Conservation (phyloP, 1,140 invertebrate species). For the Elysia chlorotica region DNA sequence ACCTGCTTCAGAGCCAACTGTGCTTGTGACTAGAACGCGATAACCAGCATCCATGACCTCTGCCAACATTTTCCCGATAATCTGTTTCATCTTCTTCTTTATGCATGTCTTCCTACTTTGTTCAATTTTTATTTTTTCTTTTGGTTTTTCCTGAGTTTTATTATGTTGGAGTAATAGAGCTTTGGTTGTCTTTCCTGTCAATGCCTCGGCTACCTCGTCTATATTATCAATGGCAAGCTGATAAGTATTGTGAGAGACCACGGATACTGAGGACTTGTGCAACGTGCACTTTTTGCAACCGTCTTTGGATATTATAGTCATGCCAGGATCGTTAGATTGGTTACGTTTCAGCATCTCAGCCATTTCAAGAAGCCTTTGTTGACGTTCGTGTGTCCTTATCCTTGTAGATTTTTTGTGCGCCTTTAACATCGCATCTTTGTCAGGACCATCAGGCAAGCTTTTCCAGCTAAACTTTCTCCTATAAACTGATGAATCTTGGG, state of each 20-base stretch:
- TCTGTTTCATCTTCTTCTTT: slow-evolving; percentile 19
- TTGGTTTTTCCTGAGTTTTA: slow-evolving; percentile 7
- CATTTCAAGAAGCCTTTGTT: slow-evolving; percentile 18
- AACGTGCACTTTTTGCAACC: slow-evolving; percentile 10
- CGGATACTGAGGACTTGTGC: slow-evolving; percentile 14
- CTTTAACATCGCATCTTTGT: slow-evolving; percentile 10
- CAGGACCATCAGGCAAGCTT: slow-evolving; percentile 6
- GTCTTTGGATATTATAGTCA: slow-evolving; percentile 8
- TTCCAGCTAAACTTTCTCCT: slow-evolving; percentile 6
- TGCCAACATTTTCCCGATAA: slow-evolving; percentile 6
- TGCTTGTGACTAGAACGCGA: slow-evolving; percentile 17
- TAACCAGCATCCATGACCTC: slow-evolving; percentile 21
- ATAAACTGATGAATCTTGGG: background rate
- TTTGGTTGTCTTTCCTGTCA: slow-evolving; percentile 13
- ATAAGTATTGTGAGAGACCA: slow-evolving; percentile 16
- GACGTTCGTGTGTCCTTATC: slow-evolving; percentile 16
- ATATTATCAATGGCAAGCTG: slow-evolving; percentile 15
- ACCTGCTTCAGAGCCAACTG: slow-evolving; percentile 16
- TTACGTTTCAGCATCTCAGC: slow-evolving; percentile 19
- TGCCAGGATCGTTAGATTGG: slow-evolving; percentile 5
- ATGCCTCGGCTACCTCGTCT: slow-evolving; percentile 7
- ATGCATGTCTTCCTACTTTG: background rate
- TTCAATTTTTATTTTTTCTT: slow-evolving; percentile 14
- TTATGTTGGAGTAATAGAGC: background rate
- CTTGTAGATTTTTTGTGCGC: slow-evolving; percentile 17